Evolutionary conservation across 2,797 vertebrate genomes (phyloP), one percentile per base, ranked within the genome.

Genomic region (Clarias laeviceps): DNA sequence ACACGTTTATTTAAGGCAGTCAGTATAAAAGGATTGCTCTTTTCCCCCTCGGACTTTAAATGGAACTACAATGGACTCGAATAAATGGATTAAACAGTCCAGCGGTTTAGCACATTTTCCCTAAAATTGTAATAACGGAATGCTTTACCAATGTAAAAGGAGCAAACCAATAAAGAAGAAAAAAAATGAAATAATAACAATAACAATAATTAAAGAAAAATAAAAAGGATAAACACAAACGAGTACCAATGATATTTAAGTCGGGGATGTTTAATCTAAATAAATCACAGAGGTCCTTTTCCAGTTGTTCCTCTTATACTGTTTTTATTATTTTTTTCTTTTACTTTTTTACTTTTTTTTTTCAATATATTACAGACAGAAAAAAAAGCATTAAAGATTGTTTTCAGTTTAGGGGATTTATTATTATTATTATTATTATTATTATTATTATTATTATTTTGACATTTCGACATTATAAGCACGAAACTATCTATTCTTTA

Each of bases 51-150:
- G 15, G 77, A 64, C 77, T 45, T 64, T 40, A 64, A 80, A 87
- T 62, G 80, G 84, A 81, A 50, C 57, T 68, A 62, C 65, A 69
- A 22, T 76, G 81, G 80, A 86, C 80, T 78, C 64, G 61, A 86
- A 83, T 86, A 86, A 72, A 80, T n/a, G 85, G 82, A 87, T 73
- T 83, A 40, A 80, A 74, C 65, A 83, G 68, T 50, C 40, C 15
- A 86, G 79, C 69, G 45, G 74, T 86, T 86, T 69, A 73, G 27
- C 77, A 72, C 32, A 61, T 64, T 69, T 66, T 69, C n/a, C 78
- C 78, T 14, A 50, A 45, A 76, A 62, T 54, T 83, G 70, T 83
- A 62, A 50, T 40, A 74, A 74, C n/a, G 70, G 70, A 83, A 74
- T 54, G 37, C 40, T 29, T 45, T 65, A 64, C 37, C 61, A 54